phyloP scores from a whole-genome alignment of 1,140 invertebrate species.

The Eulimnadia texana region DNA sequence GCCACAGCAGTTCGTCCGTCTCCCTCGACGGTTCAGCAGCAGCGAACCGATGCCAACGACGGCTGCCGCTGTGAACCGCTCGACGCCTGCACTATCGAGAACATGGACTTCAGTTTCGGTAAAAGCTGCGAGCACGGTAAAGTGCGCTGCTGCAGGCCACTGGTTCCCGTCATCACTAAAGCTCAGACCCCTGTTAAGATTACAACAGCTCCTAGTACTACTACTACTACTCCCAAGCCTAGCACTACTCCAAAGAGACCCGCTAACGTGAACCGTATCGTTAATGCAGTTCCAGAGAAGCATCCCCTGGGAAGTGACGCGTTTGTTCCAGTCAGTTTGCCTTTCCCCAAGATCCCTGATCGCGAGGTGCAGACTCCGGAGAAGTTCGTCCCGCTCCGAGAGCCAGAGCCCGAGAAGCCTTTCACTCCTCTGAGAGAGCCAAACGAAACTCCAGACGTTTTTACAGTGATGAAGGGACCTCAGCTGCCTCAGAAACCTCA shows the following conservation, averaged over 20 bases:
- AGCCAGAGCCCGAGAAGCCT: not conserved
- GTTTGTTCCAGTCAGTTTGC: conserved; percentile 4
- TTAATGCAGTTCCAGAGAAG: not conserved
- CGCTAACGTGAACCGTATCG: not conserved
- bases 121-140: conserved; percentile 8
- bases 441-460: too few relatives aligned
- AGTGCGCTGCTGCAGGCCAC: conserved; percentile 11
- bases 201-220: not conserved
- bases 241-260: not conserved
- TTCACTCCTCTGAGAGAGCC: not conserved
- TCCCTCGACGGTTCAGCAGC: not conserved
- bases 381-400: not conserved
- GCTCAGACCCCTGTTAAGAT: not conserved
- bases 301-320: not conserved
- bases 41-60: not conserved
- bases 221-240: not conserved
- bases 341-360: conserved; percentile 9
- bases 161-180: not conserved
- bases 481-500: not conserved
- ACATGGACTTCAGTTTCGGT: conserved; percentile 14
- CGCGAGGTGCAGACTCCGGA: not conserved
- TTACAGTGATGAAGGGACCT: not conserved
- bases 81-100: conserved; percentile 10
- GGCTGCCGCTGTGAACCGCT: conserved; percentile 10
- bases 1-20: not conserved